Evolutionary conservation across 53 echinoderm and acorn worm genomes (phyloP).

Genomic region (Antedon mediterranea): DNA sequence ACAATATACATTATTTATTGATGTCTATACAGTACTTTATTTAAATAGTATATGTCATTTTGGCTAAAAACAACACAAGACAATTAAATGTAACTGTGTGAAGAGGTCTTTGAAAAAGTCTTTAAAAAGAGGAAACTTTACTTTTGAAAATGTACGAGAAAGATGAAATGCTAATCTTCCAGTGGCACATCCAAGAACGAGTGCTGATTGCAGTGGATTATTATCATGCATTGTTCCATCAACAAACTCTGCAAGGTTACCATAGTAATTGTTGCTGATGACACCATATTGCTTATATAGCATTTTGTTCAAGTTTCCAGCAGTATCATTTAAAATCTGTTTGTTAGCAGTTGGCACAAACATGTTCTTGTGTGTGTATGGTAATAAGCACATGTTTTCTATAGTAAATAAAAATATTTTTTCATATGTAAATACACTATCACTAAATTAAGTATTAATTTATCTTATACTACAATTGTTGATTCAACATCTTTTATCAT

Average conservation of each 20-base stretch:
- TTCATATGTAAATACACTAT: no score
- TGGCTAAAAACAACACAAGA: no score
- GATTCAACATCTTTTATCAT: no score
- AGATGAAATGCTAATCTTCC: constrained; percentile 67
- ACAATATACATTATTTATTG: no score
- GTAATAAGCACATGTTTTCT: constrained; percentile 18
- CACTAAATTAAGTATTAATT: no score
- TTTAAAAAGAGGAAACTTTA: no score
- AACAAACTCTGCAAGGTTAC: neutral
- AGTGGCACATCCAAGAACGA: constrained; percentile 57
- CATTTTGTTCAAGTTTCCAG: neutral
- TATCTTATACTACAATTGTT: no score
- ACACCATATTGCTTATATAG: constrained; percentile 29
- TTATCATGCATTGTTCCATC: neutral
- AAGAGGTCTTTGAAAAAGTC: no score
- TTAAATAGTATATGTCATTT: no score
- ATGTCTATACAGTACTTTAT: no score
- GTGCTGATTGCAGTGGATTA: constrained; percentile 7
- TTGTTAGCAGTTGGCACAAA: constrained; percentile 32
- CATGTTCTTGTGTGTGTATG: neutral
- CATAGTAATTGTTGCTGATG: constrained; percentile 8
- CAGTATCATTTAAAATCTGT: constrained; percentile 27
- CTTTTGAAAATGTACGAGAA: constrained; percentile 20
- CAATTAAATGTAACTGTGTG: no score
- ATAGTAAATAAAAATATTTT: neutral